Conservation (phyloP, 2,888 invertebrate species). For the Eilema sororculum region DNA sequence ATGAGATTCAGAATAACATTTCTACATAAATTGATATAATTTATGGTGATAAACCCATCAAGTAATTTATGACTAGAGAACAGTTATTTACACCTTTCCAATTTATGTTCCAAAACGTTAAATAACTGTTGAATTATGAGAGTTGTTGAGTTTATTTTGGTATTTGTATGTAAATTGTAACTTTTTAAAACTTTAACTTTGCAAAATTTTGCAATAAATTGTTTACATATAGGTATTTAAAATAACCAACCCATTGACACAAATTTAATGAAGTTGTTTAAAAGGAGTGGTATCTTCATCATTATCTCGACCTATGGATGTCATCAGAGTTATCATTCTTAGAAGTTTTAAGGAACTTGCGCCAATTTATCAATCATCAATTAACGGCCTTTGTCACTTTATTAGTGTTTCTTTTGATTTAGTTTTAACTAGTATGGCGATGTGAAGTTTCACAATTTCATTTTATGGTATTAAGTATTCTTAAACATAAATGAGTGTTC, state of each 20-base stretch:
- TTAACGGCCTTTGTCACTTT: neutral
- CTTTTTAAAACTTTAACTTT: too few species aligned
- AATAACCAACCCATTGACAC: neutral
- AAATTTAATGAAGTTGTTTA: neutral
- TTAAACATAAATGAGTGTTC: too few species aligned
- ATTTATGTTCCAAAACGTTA: neutral
- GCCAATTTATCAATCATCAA: neutral
- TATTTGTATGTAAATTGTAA: neutral
- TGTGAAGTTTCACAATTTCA: too few species aligned
- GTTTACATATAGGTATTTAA: neutral
- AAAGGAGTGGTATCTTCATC: neutral
- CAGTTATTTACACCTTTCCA: constrained; percentile 8
- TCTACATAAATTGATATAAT: neutral
- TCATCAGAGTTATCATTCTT: neutral
- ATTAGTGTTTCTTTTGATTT: neutral
- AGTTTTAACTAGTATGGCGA: neutral
- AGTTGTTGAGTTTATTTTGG: neutral
- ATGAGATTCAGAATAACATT: neutral
- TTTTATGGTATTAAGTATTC: neutral
- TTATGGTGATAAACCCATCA: neutral
- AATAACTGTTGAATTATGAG: constrained; percentile 8
- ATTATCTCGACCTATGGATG: neutral
- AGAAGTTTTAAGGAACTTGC: neutral
- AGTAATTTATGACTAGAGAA: neutral
- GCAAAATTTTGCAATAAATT: neutral